A percentile compares a stretch with the other conserved stretches of the same genome.
Evolutionary conservation across 2,113 vertebrate genomes (phyloP).

Genomic region (Leucoraja erinaceus): DNA sequence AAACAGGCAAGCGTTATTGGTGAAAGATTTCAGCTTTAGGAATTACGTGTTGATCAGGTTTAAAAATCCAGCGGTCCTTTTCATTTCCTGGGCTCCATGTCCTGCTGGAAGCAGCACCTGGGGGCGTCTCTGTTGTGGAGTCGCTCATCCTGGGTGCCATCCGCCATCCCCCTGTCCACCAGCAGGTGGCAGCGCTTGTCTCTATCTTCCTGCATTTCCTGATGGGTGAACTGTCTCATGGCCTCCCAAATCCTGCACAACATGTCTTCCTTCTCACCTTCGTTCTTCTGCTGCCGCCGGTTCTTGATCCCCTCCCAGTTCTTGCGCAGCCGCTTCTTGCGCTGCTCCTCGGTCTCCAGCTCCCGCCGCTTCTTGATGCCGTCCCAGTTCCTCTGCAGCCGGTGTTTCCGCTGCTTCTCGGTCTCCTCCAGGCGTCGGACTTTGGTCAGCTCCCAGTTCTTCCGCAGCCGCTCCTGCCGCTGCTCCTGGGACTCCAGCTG

Average conservation of each 20-base stretch:
- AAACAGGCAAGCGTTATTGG: slow-evolving; percentile 12
- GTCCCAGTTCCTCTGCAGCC: background rate
- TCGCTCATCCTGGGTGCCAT: background rate
- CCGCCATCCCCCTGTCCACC: background rate
- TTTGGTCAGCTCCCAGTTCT: slow-evolving; percentile 22
- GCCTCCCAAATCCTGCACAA: slow-evolving; percentile 27
- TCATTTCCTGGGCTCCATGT: slow-evolving; percentile 6
- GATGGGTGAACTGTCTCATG: slow-evolving; percentile 27
- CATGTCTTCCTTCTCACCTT: slow-evolving; percentile 22
- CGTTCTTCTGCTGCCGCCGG: slow-evolving; percentile 33
- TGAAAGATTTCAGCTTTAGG: background rate
- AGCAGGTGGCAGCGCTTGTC: slow-evolving; percentile 18
- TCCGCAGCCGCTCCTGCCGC: background rate
- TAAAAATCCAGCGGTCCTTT: background rate
- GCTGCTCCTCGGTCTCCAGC: slow-evolving; percentile 9
- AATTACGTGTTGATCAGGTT: background rate
- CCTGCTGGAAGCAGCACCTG: background rate
- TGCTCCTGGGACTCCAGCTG: slow-evolving; percentile 25
- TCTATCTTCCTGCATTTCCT: slow-evolving; percentile 12
- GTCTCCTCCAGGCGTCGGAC: background rate
- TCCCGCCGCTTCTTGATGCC: slow-evolving; percentile 3
- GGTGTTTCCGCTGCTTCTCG: background rate
- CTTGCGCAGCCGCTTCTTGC: background rate
- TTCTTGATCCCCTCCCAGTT: slow-evolving; percentile 30
- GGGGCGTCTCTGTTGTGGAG: background rate